Conservation (phyloP, 2,797 vertebrate species). For the Ceyx erithaca region DNA sequence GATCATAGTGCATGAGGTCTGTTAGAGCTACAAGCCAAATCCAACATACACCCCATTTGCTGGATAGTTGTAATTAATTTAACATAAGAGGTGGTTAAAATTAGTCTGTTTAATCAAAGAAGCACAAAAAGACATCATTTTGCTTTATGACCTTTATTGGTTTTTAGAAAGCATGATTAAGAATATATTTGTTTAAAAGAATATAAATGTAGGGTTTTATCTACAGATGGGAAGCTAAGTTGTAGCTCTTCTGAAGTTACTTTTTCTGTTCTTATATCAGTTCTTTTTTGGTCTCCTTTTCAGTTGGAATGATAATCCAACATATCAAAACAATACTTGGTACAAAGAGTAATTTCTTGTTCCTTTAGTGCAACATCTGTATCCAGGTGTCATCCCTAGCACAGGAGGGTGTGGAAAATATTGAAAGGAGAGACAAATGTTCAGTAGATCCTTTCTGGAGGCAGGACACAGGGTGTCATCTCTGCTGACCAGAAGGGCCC, state of each 20-base stretch:
- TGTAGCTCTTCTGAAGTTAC: background rate
- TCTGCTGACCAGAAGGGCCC: background rate
- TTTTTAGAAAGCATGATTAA: background rate
- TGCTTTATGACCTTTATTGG: background rate
- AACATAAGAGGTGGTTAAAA: background rate
- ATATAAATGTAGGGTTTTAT: background rate
- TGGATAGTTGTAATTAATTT: slow-evolving; percentile 21
- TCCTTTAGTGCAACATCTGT: background rate
- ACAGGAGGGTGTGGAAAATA: background rate
- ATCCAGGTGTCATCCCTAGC: background rate
- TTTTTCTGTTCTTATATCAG: background rate
- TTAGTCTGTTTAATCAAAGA: slow-evolving; percentile 35
- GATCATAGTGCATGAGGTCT: background rate
- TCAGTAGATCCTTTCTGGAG: background rate
- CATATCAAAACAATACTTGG: background rate
- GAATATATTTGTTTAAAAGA: background rate
- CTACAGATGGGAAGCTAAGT: background rate
- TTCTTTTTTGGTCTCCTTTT: background rate
- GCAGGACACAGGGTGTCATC: background rate
- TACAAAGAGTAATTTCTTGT: background rate
- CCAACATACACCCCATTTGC: background rate
- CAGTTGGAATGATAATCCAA: background rate
- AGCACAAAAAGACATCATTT: background rate
- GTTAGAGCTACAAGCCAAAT: background rate
- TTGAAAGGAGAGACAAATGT: background rate